These are phyloP conservation scores for Perca flavescens DNA, from an alignment of 2,113 vertebrate genomes.

Conservation along the genomic window DNA sequence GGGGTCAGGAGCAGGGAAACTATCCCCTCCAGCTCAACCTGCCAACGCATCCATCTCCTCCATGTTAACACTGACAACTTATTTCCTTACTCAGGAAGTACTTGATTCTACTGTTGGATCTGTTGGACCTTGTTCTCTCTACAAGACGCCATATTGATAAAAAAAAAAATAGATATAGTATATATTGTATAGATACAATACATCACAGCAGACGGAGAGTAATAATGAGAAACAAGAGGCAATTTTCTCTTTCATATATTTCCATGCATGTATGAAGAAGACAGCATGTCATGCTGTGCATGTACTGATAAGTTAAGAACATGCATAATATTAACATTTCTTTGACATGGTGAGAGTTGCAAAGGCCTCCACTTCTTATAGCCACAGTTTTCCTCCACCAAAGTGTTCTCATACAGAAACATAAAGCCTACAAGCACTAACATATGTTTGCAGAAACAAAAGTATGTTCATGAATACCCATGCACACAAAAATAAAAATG, in stretches of 20 bases:
- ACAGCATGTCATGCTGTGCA: constrained; percentile 14
- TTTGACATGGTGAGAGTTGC: neutral
- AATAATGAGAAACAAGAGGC: constrained; percentile 38
- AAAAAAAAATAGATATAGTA: neutral
- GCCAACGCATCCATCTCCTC: constrained; percentile 26
- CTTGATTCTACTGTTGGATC: constrained; percentile 10
- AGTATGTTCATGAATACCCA: neutral
- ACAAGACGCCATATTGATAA: neutral
- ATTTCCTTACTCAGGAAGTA: constrained; percentile 14
- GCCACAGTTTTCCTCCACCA: too few relatives aligned
- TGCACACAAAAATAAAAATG: neutral
- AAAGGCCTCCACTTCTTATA: neutral
- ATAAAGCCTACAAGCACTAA: neutral
- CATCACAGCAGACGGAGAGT: constrained; percentile 28
- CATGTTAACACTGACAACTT: constrained; percentile 32
- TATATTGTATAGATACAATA: neutral
- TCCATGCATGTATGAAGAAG: constrained; percentile 1
- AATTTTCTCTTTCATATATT: constrained; percentile 63
- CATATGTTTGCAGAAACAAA: neutral
- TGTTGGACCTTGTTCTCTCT: constrained; percentile 7
- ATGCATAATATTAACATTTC: neutral
- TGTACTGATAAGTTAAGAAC: constrained; percentile 24
- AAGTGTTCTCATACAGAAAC: neutral
- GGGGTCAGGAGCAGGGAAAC: constrained; percentile 39
- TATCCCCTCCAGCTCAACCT: constrained; percentile 25